Percentiles rank a stretch among this genome's conserved stretches.
Evolutionary conservation across 64 coral and sea anemone genomes (phyloP).

Genomic region (Montipora efflorescens): DNA sequence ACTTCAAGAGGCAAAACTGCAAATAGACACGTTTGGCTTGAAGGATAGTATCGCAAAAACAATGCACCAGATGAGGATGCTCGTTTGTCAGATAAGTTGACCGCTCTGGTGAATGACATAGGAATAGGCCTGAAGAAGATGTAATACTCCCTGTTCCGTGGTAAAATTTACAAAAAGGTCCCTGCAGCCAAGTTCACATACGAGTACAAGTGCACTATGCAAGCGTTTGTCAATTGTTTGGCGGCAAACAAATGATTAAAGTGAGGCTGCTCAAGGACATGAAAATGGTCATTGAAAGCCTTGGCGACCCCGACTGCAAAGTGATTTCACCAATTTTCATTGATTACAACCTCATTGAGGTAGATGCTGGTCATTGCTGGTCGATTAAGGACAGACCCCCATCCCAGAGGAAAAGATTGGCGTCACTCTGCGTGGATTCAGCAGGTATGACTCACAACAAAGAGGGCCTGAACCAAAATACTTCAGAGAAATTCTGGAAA

Average conservation of each 20-base stretch:
- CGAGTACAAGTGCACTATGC: conserved; percentile 42
- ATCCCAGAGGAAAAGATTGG: no score
- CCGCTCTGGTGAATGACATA: conserved; percentile 56
- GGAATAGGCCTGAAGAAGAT: conserved; percentile 48
- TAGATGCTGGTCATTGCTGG: not conserved
- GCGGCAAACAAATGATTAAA: conserved; percentile 66
- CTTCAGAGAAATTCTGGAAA: no score
- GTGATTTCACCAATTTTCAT: not conserved
- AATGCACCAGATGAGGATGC: not conserved
- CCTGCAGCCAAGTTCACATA: conserved; percentile 49
- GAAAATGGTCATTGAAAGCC: not conserved
- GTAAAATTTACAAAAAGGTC: conserved; percentile 65
- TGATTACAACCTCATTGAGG: conserved; percentile 47
- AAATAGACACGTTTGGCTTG: conserved; percentile 25
- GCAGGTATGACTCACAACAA: not conserved
- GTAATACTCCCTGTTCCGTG: conserved; percentile 29
- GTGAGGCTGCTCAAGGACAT: conserved; percentile 26
- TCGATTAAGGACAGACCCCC: no score
- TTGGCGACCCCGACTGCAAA: not conserved
- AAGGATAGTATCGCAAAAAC: not conserved
- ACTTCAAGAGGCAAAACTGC: conserved; percentile 27
- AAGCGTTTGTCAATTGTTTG: conserved; percentile 56
- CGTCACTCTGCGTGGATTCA: no score
- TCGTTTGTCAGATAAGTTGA: conserved; percentile 62
- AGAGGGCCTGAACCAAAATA: no score